Evolutionary conservation across 2,113 vertebrate genomes (phyloP), one percentile per base, ranked within the genome.

Genomic region (Myotis lucifugus): DNA sequence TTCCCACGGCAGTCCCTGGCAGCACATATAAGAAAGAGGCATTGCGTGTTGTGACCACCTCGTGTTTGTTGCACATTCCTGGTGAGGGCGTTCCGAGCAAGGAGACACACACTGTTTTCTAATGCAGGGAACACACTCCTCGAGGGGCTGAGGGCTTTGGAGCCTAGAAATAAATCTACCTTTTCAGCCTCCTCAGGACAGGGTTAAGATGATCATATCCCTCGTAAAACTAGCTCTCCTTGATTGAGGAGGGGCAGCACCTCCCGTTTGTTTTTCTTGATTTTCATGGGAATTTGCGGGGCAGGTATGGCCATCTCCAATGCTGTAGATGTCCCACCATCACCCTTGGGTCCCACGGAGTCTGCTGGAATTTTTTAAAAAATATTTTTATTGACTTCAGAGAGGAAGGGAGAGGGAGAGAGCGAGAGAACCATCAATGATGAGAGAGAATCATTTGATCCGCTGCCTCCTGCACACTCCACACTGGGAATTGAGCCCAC

Each of bases 271-370:
- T 3, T 8, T 48, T 8, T 59, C 67, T 79, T 6, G 81, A 93
- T 42, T 67, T 46, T 85, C 23, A 11, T 5, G 66, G 52, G 73
- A 15, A 13, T 72, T 61, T 23, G 19, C 1, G 32, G 83, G 69
- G 34, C 23, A 46, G 79, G 1, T 18, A 6, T 29, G 23, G 13
- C 34, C 34, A 23, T 32, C 52, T 52, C 9, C 29, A 29, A 15
- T 1, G 13, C 11, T 54, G 1, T 1, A 4, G 34, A 0, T 37
- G 32, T 19, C 32, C 25, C 27, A 13, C 27, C 8, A 0, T 27
- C 13, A 29, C 52, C 29, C 7, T 4, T 72, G 79, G 77, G 15
- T 50, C 29, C 61, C 25, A 11, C 10, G 23, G 59, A 27, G 59
- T 61, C 59, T 61, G 59, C 9, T 61, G 23, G 59, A 61, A 61